Base-by-base conservation (phyloP, 2,113 vertebrate genomes). In the Caloenas nicobarica region DNA sequence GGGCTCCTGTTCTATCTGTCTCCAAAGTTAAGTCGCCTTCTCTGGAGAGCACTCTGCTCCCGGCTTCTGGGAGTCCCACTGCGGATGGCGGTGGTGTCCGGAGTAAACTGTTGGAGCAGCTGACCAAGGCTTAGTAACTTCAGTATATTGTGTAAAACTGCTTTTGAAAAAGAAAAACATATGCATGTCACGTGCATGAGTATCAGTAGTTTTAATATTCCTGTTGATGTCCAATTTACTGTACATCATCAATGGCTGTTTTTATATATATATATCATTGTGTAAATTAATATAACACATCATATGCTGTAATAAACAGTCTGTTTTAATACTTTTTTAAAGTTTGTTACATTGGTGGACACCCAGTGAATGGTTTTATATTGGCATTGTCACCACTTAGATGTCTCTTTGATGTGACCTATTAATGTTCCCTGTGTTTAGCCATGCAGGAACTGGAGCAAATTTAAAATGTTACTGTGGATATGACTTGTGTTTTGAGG, bases 221-320 rank as follows among this genome's bases (percentile, higher is more conserved):
- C 76, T 93, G 70, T 98, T 97, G 96, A 95, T 98, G 97, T 98
- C 97, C 96, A 96, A 97, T 92, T 97, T 98, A 96, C 96, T 98
- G 97, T 98, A 98, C 98, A 97, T 98, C 98, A 97, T 97, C 98
- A 98, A 97, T 94, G 93, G 95, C 94, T 97, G 98, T 97, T 98
- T 98, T 98, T 98, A 98, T 98, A 98, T 98, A 98, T 97, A 98
- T 98, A 97, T 98, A 97, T 97, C 97, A 97, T 98, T 97, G 97
- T 98, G 97, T 98, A 98, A 98, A 98, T 98, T 98, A 98, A 98
- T 98, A 98, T 98, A 98, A 98, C 97, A 94, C 97, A 96, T 98
- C 97, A 97, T 98, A 98, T 96, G 93, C 96, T 97, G 97, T 98
- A 98, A 98, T 98, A 98, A 98, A 98, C 95, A 71, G 90, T 98